Percentiles rank a stretch among this genome's conserved stretches.
These are phyloP conservation scores for Etheostoma perlongum DNA, from an alignment of 2,797 vertebrate genomes.

Conservation along the genomic window DNA sequence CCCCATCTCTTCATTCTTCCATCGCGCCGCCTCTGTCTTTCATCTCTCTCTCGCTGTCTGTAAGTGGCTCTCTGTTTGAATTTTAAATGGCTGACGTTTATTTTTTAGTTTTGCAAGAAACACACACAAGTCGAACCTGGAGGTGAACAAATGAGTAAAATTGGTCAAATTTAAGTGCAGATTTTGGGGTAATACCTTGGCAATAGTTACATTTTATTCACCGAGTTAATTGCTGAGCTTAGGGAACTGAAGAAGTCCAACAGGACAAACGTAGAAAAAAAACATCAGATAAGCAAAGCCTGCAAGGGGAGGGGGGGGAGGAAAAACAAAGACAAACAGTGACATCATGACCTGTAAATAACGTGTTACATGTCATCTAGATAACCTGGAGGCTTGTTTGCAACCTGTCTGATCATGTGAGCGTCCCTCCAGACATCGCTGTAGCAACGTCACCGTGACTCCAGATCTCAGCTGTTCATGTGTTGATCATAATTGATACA, in stretches of 20 bases:
- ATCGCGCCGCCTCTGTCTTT: slow-evolving; percentile 60
- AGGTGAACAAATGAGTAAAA: background rate
- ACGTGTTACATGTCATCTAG: background rate
- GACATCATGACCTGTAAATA: background rate
- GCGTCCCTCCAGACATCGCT: background rate
- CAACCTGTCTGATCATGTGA: background rate
- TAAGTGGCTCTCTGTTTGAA: background rate
- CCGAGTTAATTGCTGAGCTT: too few relatives aligned
- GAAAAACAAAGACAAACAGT: background rate
- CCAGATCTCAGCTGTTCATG: background rate
- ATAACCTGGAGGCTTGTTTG: background rate
- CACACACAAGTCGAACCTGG: background rate
- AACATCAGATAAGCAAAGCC: background rate
- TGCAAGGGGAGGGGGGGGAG: background rate
- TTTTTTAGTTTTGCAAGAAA: background rate
- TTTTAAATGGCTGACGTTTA: background rate
- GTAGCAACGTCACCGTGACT: background rate
- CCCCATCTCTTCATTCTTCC: slow-evolving; percentile 56
- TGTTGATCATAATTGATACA: too few relatives aligned
- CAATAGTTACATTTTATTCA: too few relatives aligned
- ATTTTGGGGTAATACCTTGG: background rate
- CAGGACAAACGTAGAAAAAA: background rate
- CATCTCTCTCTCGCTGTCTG: slow-evolving; percentile 38
- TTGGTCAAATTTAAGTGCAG: background rate
- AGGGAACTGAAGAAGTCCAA: background rate